Conservation (phyloP, 2,888 invertebrate genomes). For the Erebia palarica region DNA sequence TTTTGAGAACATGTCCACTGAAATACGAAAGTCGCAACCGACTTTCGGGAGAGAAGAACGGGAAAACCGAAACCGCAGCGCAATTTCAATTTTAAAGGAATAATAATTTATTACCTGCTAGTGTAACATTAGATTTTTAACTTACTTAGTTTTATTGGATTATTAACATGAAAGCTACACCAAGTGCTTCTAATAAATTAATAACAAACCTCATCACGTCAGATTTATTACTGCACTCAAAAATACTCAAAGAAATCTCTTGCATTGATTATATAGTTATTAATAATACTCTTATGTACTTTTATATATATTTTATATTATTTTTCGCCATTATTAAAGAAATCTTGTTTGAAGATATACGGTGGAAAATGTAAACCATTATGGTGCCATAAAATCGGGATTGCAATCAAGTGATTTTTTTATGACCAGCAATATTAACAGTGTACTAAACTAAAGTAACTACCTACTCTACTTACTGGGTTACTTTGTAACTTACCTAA, state of each 20-base stretch:
- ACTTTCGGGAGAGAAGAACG: too few species aligned
- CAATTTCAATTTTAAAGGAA: not conserved
- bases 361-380: not conserved
- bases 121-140: too few species aligned
- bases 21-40: too few species aligned
- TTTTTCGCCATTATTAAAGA: not conserved
- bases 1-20: too few species aligned
- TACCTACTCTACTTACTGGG: not conserved
- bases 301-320: not conserved
- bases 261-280: not conserved
- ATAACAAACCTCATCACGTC: not conserved
- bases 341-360: too few species aligned
- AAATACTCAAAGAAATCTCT: constrained; percentile 1
- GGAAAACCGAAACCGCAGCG: not conserved
- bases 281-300: not conserved
- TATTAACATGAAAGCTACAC: too few species aligned
- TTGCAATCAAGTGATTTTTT: constrained; percentile 7
- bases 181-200: too few species aligned
- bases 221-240: not conserved
- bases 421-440: not conserved
- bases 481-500: constrained; percentile 3
- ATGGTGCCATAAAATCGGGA: constrained; percentile 28
- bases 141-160: too few species aligned
- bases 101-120: not conserved
- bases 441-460: constrained; percentile 35